These are phyloP conservation scores for Protula sp. DNA, from an alignment of 2,888 invertebrate genomes.

Conservation along the genomic window DNA sequence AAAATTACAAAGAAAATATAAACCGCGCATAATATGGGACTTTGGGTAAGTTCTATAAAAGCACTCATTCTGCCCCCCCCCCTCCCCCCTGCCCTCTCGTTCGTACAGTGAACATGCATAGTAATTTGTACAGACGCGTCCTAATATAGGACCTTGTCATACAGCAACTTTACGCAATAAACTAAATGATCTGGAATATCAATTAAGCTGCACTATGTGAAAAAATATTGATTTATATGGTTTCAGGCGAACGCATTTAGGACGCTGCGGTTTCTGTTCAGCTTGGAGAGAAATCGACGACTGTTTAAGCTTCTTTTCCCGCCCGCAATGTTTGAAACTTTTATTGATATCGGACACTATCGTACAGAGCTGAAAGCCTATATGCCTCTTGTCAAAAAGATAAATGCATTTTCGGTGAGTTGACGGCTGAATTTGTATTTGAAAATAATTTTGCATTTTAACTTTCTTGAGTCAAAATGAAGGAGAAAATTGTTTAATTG, in stretches of 20 bases:
- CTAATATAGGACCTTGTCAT: too few species aligned
- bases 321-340: constrained; percentile 50
- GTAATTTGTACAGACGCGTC: too few species aligned
- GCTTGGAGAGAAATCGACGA: constrained; percentile 54
- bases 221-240: constrained; percentile 1
- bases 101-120: too few species aligned
- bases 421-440: not conserved
- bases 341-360: constrained; percentile 56
- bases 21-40: too few species aligned
- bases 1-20: too few species aligned
- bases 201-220: too few species aligned
- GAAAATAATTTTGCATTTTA: not conserved
- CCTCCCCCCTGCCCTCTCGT: too few species aligned
- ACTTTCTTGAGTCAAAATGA: too few species aligned
- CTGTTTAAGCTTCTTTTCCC: constrained; percentile 54
- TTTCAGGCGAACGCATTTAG: constrained; percentile 53
- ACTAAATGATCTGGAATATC: too few species aligned
- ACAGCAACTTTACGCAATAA: too few species aligned
- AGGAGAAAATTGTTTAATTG: not conserved
- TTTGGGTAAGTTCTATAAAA: too few species aligned
- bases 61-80: too few species aligned
- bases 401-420: constrained; percentile 43
- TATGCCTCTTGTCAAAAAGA: constrained; percentile 41
- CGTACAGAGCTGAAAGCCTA: constrained; percentile 53
- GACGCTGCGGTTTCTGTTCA: constrained; percentile 54